Percentiles rank a stretch among this genome's conserved stretches.
Conservation (phyloP, 2,797 vertebrate species). For the Thripadectes ignobilis region DNA sequence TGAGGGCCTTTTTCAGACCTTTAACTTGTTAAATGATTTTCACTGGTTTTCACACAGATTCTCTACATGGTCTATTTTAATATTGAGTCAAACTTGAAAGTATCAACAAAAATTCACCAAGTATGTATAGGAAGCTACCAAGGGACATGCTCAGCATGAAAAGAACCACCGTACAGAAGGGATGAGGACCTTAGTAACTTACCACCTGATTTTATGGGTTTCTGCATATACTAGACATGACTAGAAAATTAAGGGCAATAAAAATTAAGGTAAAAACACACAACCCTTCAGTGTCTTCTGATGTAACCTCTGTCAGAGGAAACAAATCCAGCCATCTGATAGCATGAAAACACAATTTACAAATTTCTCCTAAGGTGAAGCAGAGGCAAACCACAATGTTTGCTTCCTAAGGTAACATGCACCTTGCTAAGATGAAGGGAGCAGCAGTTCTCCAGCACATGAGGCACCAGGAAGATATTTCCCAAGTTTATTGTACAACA, state of each 20-base stretch:
- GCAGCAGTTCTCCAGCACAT: constrained; percentile 8
- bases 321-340: not conserved
- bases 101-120: not conserved
- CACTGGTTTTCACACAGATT: not conserved
- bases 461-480: not conserved
- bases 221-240: not conserved
- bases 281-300: not conserved
- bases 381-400: not conserved
- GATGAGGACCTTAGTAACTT: not conserved
- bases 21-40: not conserved
- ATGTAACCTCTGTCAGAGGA: not conserved
- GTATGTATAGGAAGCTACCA: not conserved
- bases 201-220: not conserved
- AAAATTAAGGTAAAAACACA: not conserved
- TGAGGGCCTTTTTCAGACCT: not conserved
- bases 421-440: not conserved
- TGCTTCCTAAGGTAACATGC: not conserved
- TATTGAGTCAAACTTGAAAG: not conserved
- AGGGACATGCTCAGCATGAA: not conserved
- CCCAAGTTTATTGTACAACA: not conserved
- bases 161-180: not conserved
- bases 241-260: not conserved
- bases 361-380: not conserved
- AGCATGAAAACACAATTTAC: not conserved
- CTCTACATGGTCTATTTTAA: not conserved